These are phyloP conservation scores for Hydropotes inermis DNA, from an alignment of 2,113 vertebrate genomes.

Conservation along the genomic window DNA sequence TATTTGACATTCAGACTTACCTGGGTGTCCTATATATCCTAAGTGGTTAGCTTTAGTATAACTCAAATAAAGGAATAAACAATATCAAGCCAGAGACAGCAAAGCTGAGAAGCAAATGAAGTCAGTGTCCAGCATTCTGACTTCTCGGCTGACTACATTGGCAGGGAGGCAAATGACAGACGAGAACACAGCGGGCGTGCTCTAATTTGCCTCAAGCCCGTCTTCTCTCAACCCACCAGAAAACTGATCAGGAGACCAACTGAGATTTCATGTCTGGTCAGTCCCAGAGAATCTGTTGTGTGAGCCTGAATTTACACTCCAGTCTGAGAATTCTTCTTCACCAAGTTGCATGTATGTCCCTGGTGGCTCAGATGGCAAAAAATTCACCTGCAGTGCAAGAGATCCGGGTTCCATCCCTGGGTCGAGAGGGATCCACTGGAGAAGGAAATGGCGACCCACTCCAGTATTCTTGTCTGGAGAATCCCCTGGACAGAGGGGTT, in stretches of 20 bases:
- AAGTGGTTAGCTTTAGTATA: not conserved
- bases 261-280: not conserved
- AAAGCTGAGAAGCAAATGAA: not conserved
- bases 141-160: fast-evolving
- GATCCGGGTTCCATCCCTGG: not conserved
- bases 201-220: not conserved
- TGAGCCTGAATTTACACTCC: not conserved
- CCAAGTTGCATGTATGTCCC: fast-evolving
- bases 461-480: not conserved
- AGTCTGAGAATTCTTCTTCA: not conserved
- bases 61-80: not conserved
- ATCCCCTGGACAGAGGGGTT: not conserved
- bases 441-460: not conserved
- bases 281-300: not conserved
- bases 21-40: not conserved
- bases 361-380: not conserved
- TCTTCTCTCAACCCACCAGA: not conserved
- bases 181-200: fast-evolving
- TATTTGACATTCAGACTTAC: not conserved
- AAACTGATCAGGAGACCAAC: not conserved
- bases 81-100: not conserved
- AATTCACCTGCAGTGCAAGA: not conserved
- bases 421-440: not conserved
- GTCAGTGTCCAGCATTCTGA: not conserved
- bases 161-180: too few species aligned